Evolutionary conservation across 1,140 invertebrate species (phyloP).

Genomic region (Gyrodactylus bullatarudis): DNA sequence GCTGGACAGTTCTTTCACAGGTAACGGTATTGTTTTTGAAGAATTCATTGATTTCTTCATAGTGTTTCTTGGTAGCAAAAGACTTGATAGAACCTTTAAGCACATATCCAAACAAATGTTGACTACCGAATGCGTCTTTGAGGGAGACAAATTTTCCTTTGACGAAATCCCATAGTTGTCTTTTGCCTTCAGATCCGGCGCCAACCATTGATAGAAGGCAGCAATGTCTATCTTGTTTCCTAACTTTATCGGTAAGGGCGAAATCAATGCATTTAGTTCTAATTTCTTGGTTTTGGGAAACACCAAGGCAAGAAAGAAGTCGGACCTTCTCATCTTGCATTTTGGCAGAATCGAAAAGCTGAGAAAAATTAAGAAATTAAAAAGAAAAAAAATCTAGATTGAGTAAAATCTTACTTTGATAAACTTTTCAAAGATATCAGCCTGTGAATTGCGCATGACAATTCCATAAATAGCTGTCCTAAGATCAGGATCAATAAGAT

Average conservation of each 20-base stretch:
- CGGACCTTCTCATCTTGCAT: neutral
- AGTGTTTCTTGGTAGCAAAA: neutral
- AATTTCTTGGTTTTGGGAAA: neutral
- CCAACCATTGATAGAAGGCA: neutral
- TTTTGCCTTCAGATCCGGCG: neutral
- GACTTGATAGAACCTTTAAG: neutral
- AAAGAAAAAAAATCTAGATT: no score
- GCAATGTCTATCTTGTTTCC: neutral
- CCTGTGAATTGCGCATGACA: neutral
- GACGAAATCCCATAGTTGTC: neutral
- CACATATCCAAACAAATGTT: neutral
- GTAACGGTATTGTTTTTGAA: neutral
- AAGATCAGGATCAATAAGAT: neutral
- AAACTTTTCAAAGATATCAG: neutral
- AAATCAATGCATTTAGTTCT: neutral
- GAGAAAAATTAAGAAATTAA: no score
- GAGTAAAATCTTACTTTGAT: no score
- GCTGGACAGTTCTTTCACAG: neutral
- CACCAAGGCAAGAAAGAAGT: neutral
- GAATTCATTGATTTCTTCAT: neutral
- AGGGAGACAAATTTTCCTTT: neutral
- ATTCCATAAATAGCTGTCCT: neutral
- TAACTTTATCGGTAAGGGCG: neutral
- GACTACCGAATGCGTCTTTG: neutral
- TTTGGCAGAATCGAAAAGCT: neutral